Evolutionary conservation across 2,888 invertebrate species (phyloP).

Genomic region (Amorpha juglandis): DNA sequence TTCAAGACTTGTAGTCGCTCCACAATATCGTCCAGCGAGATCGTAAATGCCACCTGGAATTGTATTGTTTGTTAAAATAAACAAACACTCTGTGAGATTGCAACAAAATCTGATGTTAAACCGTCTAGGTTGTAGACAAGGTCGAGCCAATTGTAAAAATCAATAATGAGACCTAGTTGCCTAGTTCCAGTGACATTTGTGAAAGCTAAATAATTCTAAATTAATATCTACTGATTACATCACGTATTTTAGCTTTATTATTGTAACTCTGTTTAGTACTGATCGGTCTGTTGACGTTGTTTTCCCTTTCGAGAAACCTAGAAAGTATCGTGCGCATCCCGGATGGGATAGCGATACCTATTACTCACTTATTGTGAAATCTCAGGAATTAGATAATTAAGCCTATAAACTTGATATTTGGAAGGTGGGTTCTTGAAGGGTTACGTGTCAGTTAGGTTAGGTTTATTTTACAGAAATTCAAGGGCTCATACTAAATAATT

Average conservation of each 20-base stretch:
- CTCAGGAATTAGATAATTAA: no score
- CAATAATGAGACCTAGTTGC: slow-evolving; percentile 19
- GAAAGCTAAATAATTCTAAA: not conserved
- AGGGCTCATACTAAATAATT: no score
- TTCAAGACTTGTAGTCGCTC: not conserved
- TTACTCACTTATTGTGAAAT: no score
- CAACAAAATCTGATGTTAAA: slow-evolving; percentile 7
- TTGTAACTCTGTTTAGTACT: not conserved
- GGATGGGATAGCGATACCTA: no score
- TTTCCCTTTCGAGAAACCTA: not conserved
- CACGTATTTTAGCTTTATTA: not conserved
- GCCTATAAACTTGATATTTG: no score
- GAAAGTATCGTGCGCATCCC: no score
- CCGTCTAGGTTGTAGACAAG: slow-evolving; percentile 9
- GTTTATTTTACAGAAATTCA: no score
- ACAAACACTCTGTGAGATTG: not conserved
- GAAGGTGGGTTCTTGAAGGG: no score
- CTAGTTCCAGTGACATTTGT: slow-evolving; percentile 17
- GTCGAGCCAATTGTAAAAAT: slow-evolving; percentile 13
- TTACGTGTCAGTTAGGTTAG: no score
- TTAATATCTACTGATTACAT: not conserved
- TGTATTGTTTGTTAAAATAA: not conserved
- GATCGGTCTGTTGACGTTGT: not conserved
- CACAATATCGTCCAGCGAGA: not conserved
- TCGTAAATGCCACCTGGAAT: slow-evolving; percentile 2